Conservation (phyloP, 2,113 vertebrate genomes). For the Hirundichthys speculiger region DNA sequence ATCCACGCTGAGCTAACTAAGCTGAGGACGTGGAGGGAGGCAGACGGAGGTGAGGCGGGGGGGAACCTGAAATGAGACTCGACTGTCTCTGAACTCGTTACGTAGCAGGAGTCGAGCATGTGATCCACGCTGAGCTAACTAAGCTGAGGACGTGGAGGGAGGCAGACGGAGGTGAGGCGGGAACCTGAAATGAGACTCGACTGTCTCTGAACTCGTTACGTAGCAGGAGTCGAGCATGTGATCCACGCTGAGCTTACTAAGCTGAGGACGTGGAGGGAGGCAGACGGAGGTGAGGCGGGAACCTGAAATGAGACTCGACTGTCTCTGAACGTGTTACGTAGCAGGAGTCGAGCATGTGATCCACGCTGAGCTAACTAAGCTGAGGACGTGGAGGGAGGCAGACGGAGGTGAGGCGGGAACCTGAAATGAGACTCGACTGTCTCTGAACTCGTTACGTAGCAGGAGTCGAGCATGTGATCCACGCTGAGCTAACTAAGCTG, state of each 20-base stretch:
- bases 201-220: neutral
- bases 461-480: neutral
- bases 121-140: neutral
- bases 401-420: neutral
- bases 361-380: neutral
- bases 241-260: neutral
- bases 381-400: too few relatives aligned
- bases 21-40: neutral
- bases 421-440: slow-evolving; percentile 1
- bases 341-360: neutral
- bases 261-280: neutral
- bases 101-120: neutral
- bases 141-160: neutral
- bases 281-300: neutral
- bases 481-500: neutral
- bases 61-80: neutral
- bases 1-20: neutral
- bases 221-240: neutral
- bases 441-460: neutral
- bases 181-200: slow-evolving; percentile 4
- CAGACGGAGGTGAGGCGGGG: neutral
- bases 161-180: neutral
- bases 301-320: slow-evolving; percentile 4
- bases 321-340: neutral
- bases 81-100: neutral